phyloP scores from a whole-genome alignment of 2,113 vertebrate species.

The Symphodus melops region DNA sequence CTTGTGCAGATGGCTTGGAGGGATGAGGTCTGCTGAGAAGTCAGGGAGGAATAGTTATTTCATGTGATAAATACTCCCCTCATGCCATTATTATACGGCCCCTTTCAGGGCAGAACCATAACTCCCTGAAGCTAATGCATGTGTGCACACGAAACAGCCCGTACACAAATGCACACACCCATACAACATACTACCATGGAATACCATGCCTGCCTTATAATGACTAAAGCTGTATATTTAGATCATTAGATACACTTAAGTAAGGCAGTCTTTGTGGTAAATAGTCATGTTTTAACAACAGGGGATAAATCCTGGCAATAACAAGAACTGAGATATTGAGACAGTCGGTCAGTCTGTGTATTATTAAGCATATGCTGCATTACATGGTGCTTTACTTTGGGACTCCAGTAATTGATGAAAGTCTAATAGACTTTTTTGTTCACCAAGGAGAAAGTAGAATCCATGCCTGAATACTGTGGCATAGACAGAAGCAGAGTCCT shows the following conservation, averaged over 20 bases:
- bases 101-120: conserved; percentile 42
- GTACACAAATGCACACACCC: neutral
- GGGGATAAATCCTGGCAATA: neutral
- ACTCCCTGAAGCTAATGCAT: conserved; percentile 45
- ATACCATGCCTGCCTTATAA: neutral
- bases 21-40: conserved; percentile 53
- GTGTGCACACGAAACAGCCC: neutral
- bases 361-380: conserved; percentile 61
- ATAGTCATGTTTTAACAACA: conserved; percentile 20
- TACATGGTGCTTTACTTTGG: conserved; percentile 29
- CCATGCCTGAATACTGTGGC: conserved; percentile 12
- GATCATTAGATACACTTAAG: conserved; percentile 29
- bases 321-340: conserved; percentile 42
- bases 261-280: neutral
- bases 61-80: conserved; percentile 62
- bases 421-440: conserved; percentile 66
- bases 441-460: conserved; percentile 6
- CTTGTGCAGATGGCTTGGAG: conserved; percentile 63
- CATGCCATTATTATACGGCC: conserved; percentile 49
- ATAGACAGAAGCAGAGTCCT: conserved; percentile 7
- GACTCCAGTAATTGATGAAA: conserved; percentile 56
- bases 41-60: conserved; percentile 55
- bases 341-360: conserved; percentile 45
- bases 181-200: neutral
- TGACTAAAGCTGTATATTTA: neutral